These are phyloP conservation scores for Cybosia mesomella DNA, from an alignment of 2,888 invertebrate species.

Conservation along the genomic window DNA sequence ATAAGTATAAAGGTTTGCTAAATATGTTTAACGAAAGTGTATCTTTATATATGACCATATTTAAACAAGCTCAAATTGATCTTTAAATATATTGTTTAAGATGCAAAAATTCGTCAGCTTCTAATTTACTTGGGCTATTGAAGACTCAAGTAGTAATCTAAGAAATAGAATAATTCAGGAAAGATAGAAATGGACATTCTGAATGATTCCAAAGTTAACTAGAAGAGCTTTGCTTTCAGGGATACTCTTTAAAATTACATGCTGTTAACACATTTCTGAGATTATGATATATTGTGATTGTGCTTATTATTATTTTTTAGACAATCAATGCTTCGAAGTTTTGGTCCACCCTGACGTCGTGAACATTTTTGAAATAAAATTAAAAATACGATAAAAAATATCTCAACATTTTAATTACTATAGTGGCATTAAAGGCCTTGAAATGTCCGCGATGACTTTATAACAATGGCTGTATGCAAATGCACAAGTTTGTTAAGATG, in stretches of 20 bases:
- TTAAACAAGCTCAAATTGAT: conserved; percentile 9
- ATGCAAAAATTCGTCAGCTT: neutral
- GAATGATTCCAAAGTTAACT: conserved; percentile 38
- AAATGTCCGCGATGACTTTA: conserved; percentile 24
- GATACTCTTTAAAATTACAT: conserved; percentile 44
- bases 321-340: conserved; percentile 17
- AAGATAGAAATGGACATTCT: conserved; percentile 36
- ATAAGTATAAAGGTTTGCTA: neutral
- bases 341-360: conserved; percentile 33
- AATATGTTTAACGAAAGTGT: neutral
- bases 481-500: neutral
- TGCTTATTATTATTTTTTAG: conserved; percentile 24
- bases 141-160: conserved; percentile 24
- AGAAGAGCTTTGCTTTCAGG: conserved; percentile 38
- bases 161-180: conserved; percentile 26
- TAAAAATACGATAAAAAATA: neutral
- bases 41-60: conserved; percentile 13
- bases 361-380: neutral
- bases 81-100: conserved; percentile 10
- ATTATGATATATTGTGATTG: conserved; percentile 19
- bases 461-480: conserved; percentile 1
- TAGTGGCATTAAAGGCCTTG: conserved; percentile 21
- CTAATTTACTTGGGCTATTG: conserved; percentile 17
- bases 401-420: neutral
- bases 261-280: conserved; percentile 43